Conservation (phyloP, 2,797 vertebrate species). For the Liparis tanakae region DNA sequence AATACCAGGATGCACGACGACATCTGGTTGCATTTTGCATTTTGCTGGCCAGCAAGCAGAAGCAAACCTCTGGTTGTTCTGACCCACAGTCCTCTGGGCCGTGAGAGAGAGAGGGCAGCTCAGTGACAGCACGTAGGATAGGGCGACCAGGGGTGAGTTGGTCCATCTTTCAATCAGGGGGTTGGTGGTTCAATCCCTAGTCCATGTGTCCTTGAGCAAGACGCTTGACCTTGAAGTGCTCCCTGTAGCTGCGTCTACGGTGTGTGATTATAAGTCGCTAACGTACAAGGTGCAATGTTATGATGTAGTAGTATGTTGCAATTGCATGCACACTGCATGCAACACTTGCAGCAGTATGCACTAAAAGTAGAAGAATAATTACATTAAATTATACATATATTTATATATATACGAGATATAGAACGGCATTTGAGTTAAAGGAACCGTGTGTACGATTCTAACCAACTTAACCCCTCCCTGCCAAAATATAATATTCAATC, state of each 20-base stretch:
- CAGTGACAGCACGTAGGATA: not conserved
- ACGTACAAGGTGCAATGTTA: not conserved
- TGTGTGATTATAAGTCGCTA: no score
- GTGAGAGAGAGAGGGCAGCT: not conserved
- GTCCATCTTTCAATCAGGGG: no score
- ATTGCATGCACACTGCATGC: not conserved
- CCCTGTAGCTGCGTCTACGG: no score
- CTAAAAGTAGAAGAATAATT: not conserved
- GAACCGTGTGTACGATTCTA: not conserved
- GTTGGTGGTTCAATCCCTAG: no score
- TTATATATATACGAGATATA: not conserved
- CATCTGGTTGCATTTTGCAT: not conserved
- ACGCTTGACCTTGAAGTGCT: no score
- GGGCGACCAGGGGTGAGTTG: no score
- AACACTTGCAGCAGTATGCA: not conserved
- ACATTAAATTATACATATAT: no score
- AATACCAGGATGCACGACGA: not conserved
- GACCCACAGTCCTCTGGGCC: not conserved
- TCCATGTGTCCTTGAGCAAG: no score
- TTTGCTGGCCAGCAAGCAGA: no score
- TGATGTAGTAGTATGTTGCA: not conserved
- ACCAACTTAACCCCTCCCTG: not conserved
- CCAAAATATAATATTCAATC: no score
- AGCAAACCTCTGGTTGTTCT: not conserved
- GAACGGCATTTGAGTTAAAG: not conserved